Evolutionary conservation across 2,113 vertebrate genomes (phyloP).

Genomic region (Serilophus lunatus): DNA sequence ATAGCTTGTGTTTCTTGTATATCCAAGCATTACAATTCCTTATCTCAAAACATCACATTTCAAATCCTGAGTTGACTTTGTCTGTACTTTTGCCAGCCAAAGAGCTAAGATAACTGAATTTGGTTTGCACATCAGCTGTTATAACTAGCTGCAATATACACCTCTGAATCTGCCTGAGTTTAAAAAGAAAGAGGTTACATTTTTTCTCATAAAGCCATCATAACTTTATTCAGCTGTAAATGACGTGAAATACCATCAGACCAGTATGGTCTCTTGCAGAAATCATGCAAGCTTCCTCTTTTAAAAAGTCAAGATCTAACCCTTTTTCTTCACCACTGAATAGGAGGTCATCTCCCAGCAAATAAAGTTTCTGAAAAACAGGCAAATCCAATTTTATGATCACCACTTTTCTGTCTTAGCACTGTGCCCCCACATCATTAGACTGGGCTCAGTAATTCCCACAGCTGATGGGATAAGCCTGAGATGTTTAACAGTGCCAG

Average conservation of each 20-base stretch:
- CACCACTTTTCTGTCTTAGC: neutral
- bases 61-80: slow-evolving; percentile 4
- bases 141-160: neutral
- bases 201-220: neutral
- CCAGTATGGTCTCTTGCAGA: neutral
- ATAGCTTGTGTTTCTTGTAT: neutral
- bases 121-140: slow-evolving; percentile 3
- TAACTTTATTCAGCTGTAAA: slow-evolving; percentile 1
- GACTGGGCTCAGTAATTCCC: neutral
- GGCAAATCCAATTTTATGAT: neutral
- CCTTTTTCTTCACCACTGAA: neutral
- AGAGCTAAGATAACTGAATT: slow-evolving; percentile 8
- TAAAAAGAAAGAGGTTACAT: neutral
- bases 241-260: neutral
- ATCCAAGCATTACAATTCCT: neutral
- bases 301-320: neutral
- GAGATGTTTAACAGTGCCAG: neutral
- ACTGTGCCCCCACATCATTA: accelerated
- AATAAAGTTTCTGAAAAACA: neutral
- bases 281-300: neutral
- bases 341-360: neutral
- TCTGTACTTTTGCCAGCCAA: slow-evolving; percentile 9
- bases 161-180: neutral
- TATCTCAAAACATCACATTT: slow-evolving; percentile 47
- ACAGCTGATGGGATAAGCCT: neutral